Base-by-base conservation (phyloP, 2,888 invertebrate species). In the Cephus pygmeus region DNA sequence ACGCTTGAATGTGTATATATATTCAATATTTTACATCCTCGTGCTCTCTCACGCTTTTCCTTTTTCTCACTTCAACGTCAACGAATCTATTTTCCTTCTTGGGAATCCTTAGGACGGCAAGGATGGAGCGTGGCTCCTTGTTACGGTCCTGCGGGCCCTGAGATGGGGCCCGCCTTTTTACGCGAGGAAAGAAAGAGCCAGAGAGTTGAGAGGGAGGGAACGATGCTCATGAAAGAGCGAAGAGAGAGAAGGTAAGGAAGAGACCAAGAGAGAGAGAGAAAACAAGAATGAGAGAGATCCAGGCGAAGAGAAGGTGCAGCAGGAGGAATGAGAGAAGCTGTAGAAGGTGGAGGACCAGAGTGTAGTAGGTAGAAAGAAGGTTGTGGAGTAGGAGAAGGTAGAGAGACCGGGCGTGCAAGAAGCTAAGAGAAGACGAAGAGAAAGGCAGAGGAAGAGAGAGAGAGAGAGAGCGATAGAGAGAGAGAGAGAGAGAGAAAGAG, bases 141-240 rank as follows among this genome's bases (percentile, higher is more conserved):
- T 77, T 85, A 87, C 87, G 86, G 83, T 83, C 85, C 87, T 86
- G 85, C 80, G 77, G 79, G 75, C 78, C 80, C 75, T 75, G 81
- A 83, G 85, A 85, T 84, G 86, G 87, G 87, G 87, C 85, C 87
- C 86, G 86, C 85, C 88, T 91, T 90, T 90, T 91, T 90, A 87
- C 87, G 82, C 81, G 85, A 81, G 83, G 80, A 85, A 68, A 85
- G 86, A 86, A 85, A 87, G 85, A 88, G 74, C 81, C 77, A 79
- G 83, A 81, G 79, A 81, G 79, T 79, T 31, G 34, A 73, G 69
- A 30, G 80, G 77, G 69, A 76, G 76, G 76, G 76, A 77, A 79
- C 79, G 79, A 79, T 73, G 76, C 56, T 56, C 56, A 56, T 56
- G 56, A 56, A 56, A 56, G 75, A 77, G 40, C 69, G 69, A 71